These are phyloP conservation scores for Nothobranchius kuhntae DNA, from an alignment of 2,113 vertebrate species.

Conservation along the genomic window DNA sequence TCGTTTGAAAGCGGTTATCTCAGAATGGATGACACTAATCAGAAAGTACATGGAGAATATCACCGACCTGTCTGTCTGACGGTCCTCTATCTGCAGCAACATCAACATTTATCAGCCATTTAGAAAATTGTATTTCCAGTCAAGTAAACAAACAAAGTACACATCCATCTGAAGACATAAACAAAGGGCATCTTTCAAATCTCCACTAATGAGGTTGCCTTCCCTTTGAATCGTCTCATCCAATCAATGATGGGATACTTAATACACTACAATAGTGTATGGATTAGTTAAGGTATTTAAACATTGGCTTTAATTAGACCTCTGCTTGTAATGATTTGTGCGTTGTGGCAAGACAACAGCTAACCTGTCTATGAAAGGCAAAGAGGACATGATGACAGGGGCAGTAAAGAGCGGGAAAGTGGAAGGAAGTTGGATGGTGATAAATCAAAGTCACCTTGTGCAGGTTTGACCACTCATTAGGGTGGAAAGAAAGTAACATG, in stretches of 20 bases:
- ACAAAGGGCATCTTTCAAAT: constrained; percentile 54
- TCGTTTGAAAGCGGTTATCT: constrained; percentile 18
- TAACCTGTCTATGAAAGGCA: not conserved
- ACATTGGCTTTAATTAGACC: constrained; percentile 72
- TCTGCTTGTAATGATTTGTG: constrained; percentile 39
- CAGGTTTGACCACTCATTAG: constrained; percentile 61
- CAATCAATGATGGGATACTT: constrained; percentile 67
- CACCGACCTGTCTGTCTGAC: constrained; percentile 2
- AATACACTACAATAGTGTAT: constrained; percentile 72
- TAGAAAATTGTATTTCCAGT: constrained; percentile 34
- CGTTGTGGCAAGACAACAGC: constrained; percentile 28
- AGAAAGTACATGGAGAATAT: not conserved
- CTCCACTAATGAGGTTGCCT: constrained; percentile 65
- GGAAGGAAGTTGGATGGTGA: constrained; percentile 39
- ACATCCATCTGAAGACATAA: constrained; percentile 31
- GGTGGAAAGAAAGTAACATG: constrained; percentile 41
- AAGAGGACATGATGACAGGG: constrained; percentile 21
- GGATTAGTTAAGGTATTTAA: constrained; percentile 77
- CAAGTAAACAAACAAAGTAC: constrained; percentile 41
- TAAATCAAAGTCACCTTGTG: constrained; percentile 69
- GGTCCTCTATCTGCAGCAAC: constrained; percentile 2
- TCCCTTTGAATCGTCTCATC: constrained; percentile 57
- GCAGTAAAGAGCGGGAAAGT: constrained; percentile 18
- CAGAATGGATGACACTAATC: not conserved
- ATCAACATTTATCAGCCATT: constrained; percentile 31